Evolutionary conservation across 2,797 vertebrate genomes (phyloP).

Genomic region (Coregonus sp.): DNA sequence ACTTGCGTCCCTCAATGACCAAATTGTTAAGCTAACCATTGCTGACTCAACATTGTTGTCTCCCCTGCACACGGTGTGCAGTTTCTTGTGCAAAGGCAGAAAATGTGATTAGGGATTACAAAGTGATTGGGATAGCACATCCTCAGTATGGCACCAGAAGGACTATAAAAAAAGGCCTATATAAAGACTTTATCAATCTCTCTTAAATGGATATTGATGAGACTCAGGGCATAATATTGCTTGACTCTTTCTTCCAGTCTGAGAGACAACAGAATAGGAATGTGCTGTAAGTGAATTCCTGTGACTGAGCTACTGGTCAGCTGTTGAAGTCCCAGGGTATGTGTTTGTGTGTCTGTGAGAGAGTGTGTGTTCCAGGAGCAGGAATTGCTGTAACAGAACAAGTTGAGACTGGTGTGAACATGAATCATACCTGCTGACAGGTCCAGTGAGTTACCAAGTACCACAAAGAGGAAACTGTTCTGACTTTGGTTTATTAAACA

Average conservation of each 20-base stretch:
- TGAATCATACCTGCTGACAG: constrained; percentile 48
- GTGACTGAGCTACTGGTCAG: not conserved
- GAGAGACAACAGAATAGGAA: not conserved
- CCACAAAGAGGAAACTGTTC: constrained; percentile 10
- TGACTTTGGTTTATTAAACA: constrained; percentile 26
- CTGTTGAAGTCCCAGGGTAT: not conserved
- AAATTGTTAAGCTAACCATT: not conserved
- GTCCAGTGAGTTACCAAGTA: constrained; percentile 25
- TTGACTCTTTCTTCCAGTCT: not conserved
- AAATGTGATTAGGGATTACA: not conserved
- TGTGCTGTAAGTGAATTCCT: not conserved
- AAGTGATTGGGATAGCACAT: not conserved
- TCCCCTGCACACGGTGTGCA: not conserved
- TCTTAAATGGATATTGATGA: not conserved
- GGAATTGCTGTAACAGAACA: constrained; percentile 28
- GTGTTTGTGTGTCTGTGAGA: not conserved
- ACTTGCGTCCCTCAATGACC: not conserved
- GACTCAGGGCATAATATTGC: not conserved
- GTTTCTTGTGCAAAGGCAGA: not conserved
- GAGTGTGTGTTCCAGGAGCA: constrained; percentile 26
- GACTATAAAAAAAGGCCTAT: not conserved
- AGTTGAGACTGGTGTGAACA: constrained; percentile 47
- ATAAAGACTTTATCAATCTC: not conserved
- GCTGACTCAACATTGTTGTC: not conserved
- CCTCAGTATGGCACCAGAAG: not conserved